Evolutionary conservation across 92 coral and sea anemone species (phyloP).

Genomic region (Epizoanthus rinbou): DNA sequence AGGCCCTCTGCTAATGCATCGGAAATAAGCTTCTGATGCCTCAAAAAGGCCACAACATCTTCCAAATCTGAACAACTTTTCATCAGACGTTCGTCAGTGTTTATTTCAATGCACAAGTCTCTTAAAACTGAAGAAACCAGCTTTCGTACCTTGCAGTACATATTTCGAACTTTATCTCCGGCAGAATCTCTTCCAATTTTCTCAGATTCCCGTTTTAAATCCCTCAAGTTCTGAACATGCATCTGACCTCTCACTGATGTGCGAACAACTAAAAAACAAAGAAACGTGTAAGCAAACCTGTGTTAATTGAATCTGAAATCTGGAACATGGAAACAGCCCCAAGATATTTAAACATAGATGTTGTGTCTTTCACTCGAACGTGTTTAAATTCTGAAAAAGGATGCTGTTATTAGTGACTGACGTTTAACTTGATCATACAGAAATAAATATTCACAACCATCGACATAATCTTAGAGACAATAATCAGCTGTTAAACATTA

Average conservation of each 20-base stretch:
- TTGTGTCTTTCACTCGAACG: too few relatives aligned
- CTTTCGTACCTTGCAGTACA: background rate
- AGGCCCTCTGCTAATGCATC: background rate
- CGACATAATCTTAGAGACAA: too few relatives aligned
- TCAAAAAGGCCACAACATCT: background rate
- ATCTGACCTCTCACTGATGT: slow-evolving; percentile 11
- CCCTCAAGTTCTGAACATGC: slow-evolving; percentile 18
- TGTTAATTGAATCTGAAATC: too few relatives aligned
- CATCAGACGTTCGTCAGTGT: background rate
- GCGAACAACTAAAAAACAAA: background rate
- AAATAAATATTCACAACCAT: too few relatives aligned
- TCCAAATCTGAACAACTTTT: background rate
- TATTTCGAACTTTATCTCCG: background rate
- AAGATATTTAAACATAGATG: too few relatives aligned
- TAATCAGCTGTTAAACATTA: too few relatives aligned
- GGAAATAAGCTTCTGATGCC: background rate
- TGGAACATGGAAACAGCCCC: too few relatives aligned
- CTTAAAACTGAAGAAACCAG: background rate
- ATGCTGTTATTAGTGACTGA: too few relatives aligned
- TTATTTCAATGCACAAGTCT: background rate
- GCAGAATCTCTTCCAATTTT: slow-evolving; percentile 12
- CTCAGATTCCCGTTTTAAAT: background rate
- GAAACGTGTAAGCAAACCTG: background rate
- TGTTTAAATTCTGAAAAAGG: too few relatives aligned
- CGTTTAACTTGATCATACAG: too few relatives aligned